Evolutionary conservation across 2,113 vertebrate genomes (phyloP).

Genomic region (Nyctereutes procyonoides): DNA sequence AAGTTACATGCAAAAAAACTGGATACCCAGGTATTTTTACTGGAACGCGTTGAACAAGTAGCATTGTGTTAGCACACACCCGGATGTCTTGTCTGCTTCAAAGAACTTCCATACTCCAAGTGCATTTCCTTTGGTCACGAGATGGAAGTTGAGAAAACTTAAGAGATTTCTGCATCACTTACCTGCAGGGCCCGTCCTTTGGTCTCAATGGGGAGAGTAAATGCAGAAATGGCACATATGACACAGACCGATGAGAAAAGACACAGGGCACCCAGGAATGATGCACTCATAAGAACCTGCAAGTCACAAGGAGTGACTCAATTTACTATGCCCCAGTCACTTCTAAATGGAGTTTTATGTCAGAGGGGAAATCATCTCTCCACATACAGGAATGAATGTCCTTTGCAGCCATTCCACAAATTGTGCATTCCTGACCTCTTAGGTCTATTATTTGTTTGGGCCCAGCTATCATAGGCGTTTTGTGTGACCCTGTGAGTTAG

Average conservation of each 20-base stretch:
- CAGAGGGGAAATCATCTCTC: neutral
- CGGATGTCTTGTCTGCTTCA: neutral
- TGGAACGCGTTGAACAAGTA: neutral
- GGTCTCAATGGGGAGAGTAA: constrained; percentile 95
- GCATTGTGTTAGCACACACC: neutral
- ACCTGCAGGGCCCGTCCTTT: constrained; percentile 95
- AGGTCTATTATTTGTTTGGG: neutral
- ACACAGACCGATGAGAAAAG: constrained; percentile 91
- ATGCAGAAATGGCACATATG: constrained; percentile 89
- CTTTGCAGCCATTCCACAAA: neutral
- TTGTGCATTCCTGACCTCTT: neutral
- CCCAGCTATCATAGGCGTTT: neutral
- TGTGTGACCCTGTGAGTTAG: neutral
- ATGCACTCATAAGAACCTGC: constrained; percentile 94
- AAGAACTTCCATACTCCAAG: neutral
- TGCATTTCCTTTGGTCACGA: neutral
- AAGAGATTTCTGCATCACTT: constrained; percentile 38
- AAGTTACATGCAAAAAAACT: neutral
- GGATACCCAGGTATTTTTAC: neutral
- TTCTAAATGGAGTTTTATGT: neutral
- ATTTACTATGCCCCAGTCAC: neutral
- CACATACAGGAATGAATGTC: neutral
- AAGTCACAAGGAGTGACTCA: neutral
- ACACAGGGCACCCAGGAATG: constrained; percentile 89
- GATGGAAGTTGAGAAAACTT: neutral